Evolutionary conservation across 2,888 invertebrate genomes (phyloP), one percentile per base, ranked within the genome.

Genomic region (Megastigmus dorsalis): DNA sequence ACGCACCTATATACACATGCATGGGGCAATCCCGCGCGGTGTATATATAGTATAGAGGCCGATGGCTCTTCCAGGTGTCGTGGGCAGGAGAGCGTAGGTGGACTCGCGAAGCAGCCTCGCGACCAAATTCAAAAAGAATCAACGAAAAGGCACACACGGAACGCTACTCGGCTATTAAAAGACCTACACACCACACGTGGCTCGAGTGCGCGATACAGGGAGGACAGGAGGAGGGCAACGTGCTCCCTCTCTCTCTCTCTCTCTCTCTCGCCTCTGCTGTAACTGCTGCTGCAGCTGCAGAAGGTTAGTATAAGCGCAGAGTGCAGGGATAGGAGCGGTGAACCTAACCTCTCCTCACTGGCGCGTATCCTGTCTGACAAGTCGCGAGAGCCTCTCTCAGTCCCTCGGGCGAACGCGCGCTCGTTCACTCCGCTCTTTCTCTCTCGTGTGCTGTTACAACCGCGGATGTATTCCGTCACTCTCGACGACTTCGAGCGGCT

Each of bases 271-370:
- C n/a, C n/a, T n/a, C n/a, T n/a, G n/a, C n/a, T n/a, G n/a, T n/a
- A n/a, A n/a, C n/a, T n/a, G n/a, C n/a, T n/a, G n/a, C 6, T 28
- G 28, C 52, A n/a, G 1, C n/a, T 13, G n/a, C 54, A 30, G 33
- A 54, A 54, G 54, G 54, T 54, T 54, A 54, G 54, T 54, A 33
- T 10, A 15, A 23, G 26, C 50, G 15, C 50, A 41, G n/a, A 26
- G 15, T 3, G 15, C 13, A 28, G n/a, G n/a, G n/a, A 28, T 3
- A 6, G 2, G 28, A 13, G 13, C 20, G 23, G 18, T 9, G 36
- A 18, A 59, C 59, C 59, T 59, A 59, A 59, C 59, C 59, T 59
- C 50, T 50, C 50, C 9, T 28, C 45, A 20, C n/a, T 10, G 10
- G 10, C 30, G 26, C 26, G 15, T 18, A n/a, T n/a, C n/a, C n/a